Percentiles rank a stretch among this genome's conserved stretches.
phyloP scores from a whole-genome alignment of 2,797 vertebrate genomes.

The Acipenser transmontanus region DNA sequence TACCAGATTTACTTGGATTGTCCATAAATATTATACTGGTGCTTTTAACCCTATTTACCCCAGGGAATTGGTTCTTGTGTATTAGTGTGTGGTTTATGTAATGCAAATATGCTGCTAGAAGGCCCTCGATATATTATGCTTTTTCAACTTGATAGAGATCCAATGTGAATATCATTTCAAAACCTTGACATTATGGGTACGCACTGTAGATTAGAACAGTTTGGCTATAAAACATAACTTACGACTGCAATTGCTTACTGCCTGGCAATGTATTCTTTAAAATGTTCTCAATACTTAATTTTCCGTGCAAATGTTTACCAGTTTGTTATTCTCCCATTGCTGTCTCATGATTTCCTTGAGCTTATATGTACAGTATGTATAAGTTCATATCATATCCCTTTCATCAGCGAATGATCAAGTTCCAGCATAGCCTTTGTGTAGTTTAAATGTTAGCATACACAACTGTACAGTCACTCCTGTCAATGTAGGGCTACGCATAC shows the following conservation, averaged over 20 bases:
- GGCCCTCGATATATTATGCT: no score
- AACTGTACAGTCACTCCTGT: conserved; percentile 1
- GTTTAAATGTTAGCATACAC: conserved; percentile 6
- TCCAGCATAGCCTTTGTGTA: conserved; percentile 20
- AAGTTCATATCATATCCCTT: not conserved
- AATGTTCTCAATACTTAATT: not conserved
- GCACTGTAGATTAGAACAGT: no score
- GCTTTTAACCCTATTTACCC: no score
- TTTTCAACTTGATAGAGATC: no score
- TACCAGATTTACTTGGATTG: no score
- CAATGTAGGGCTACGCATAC: conserved; percentile 1
- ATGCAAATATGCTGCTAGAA: no score
- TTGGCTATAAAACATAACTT: not conserved
- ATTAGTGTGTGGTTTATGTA: no score
- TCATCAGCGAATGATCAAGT: conserved; percentile 15
- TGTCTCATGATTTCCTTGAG: not conserved
- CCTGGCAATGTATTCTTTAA: not conserved
- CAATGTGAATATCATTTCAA: no score
- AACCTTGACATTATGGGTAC: no score
- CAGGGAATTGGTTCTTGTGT: no score
- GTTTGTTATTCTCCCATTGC: not conserved
- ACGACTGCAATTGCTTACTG: not conserved
- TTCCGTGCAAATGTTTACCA: not conserved
- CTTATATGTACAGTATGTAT: not conserved
- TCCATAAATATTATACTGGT: no score